Percentiles rank a stretch among this genome's conserved stretches.
Evolutionary conservation across 2,888 invertebrate species (phyloP).

Genomic region (Oscheius myriophilus): DNA sequence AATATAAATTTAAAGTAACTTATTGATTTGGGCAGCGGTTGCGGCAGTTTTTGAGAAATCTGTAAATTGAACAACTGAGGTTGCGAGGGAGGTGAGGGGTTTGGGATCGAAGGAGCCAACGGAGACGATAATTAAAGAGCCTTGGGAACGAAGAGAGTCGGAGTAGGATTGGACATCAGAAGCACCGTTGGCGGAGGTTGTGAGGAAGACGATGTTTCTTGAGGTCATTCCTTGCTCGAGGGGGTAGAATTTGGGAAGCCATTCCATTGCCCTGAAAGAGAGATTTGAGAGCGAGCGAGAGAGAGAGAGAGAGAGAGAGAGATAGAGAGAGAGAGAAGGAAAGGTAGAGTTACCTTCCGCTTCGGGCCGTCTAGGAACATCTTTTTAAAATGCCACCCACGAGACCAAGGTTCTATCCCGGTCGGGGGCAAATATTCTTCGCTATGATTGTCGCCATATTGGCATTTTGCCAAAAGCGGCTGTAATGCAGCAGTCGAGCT

Average conservation of each 20-base stretch:
- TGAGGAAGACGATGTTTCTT: constrained; percentile 16
- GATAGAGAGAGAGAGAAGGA: too few species aligned
- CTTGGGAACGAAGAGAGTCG: not conserved
- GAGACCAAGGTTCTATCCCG: too few species aligned
- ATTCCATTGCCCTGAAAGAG: constrained; percentile 7
- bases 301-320: too few species aligned
- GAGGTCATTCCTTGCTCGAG: not conserved
- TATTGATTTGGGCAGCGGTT: constrained; percentile 13
- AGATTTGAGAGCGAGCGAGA: too few species aligned
- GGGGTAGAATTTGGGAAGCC: not conserved
- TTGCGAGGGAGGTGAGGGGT: not conserved
- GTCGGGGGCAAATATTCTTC: too few species aligned
- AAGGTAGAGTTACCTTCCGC: too few species aligned
- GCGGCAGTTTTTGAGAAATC: not conserved
- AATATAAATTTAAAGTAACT: not conserved
- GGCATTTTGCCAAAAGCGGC: too few species aligned
- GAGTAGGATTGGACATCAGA: not conserved
- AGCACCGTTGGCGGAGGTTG: not conserved
- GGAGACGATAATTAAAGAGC: not conserved
- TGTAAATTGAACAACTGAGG: constrained; percentile 4
- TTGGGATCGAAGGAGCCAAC: not conserved
- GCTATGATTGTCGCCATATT: too few species aligned
- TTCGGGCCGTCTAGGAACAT: too few species aligned
- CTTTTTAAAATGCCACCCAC: too few species aligned
- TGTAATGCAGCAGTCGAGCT: too few species aligned